Evolutionary conservation across 2,113 vertebrate genomes (phyloP).

Genomic region (Elaphurus davidianus): DNA sequence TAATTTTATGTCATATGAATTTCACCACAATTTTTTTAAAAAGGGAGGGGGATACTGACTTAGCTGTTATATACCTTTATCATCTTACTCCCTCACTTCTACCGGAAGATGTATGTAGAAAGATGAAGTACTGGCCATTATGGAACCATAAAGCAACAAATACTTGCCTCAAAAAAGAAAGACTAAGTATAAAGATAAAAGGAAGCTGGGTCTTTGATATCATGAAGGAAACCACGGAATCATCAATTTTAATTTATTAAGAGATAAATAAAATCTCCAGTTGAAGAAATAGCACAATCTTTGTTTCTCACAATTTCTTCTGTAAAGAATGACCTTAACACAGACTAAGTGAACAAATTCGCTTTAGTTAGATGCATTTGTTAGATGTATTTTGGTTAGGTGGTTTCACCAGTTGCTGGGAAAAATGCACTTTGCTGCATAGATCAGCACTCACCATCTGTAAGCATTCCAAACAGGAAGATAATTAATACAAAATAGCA

Average conservation of each 20-base stretch:
- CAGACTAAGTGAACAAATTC: not conserved
- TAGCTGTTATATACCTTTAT: not conserved
- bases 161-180: not conserved
- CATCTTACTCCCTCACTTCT: not conserved
- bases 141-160: not conserved
- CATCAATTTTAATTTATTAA: not conserved
- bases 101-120: not conserved
- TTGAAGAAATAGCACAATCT: not conserved
- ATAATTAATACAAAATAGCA: constrained; percentile 16
- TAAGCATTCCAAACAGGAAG: not conserved
- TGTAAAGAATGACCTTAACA: not conserved
- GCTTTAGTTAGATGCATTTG: not conserved
- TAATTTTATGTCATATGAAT: constrained; percentile 9
- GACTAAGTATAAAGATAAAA: constrained; percentile 7
- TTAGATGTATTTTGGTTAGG: not conserved
- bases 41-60: not conserved
- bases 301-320: constrained; percentile 12
- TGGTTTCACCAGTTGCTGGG: not conserved
- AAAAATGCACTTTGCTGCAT: not conserved
- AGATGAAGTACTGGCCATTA: not conserved
- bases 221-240: not conserved
- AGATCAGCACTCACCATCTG: not conserved
- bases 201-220: not conserved
- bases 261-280: not conserved
- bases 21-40: not conserved